Percentiles rank a stretch among this genome's conserved stretches.
phyloP scores from a whole-genome alignment of 2,888 invertebrate genomes.

The Leucoma salicis region DNA sequence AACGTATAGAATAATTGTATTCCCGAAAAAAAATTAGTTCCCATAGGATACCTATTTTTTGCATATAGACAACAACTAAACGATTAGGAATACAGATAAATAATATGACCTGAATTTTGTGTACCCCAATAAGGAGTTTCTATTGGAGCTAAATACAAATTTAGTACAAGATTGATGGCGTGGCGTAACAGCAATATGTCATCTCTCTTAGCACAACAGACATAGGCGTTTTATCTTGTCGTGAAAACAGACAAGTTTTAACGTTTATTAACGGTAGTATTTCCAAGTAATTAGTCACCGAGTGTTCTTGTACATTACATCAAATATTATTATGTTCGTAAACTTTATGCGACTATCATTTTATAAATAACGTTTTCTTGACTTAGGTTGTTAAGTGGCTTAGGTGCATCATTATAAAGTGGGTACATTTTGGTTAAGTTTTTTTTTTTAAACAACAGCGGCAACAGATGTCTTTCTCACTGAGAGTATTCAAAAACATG shows the following conservation, averaged over 20 bases:
- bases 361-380: slow-evolving; percentile 2
- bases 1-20: too few relatives aligned
- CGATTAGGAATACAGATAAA: too few relatives aligned
- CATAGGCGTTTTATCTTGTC: slow-evolving; percentile 59
- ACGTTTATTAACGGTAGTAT: slow-evolving; percentile 51
- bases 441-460: too few relatives aligned
- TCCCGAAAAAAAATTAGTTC: too few relatives aligned
- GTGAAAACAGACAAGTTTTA: slow-evolving; percentile 57
- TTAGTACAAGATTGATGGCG: not conserved
- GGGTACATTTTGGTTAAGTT: too few relatives aligned
- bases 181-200: slow-evolving; percentile 14
- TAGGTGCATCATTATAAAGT: not conserved
- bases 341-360: slow-evolving; percentile 7
- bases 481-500: too few relatives aligned
- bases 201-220: slow-evolving; percentile 17
- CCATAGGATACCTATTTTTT: too few relatives aligned
- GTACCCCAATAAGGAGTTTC: too few relatives aligned
- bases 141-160: too few relatives aligned
- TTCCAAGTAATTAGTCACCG: slow-evolving; percentile 31
- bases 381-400: not conserved
- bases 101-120: too few relatives aligned
- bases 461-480: too few relatives aligned
- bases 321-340: slow-evolving; percentile 14
- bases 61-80: too few relatives aligned
- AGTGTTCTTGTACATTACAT: slow-evolving; percentile 22